Evolutionary conservation across 2,888 invertebrate genomes (phyloP).

Genomic region (Chesias legatella): DNA sequence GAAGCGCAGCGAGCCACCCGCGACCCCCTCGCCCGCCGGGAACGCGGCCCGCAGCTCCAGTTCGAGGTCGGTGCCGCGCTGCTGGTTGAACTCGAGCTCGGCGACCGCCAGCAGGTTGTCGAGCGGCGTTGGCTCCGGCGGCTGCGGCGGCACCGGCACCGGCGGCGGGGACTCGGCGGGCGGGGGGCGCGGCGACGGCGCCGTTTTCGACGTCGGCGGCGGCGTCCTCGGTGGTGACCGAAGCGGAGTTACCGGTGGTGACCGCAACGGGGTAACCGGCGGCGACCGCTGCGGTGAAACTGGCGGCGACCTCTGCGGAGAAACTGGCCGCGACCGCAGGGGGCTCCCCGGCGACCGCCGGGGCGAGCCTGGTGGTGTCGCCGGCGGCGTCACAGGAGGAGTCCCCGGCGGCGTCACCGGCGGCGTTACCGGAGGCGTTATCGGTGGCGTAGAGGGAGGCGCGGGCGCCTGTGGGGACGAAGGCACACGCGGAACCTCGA

Average conservation of each 20-base stretch:
- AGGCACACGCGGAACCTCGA: slow-evolving; percentile 68
- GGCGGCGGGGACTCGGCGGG: slow-evolving; percentile 19
- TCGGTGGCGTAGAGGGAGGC: slow-evolving; percentile 34
- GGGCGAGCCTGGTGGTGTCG: slow-evolving; percentile 33
- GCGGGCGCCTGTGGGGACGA: slow-evolving; percentile 35
- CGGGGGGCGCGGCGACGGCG: slow-evolving; percentile 34
- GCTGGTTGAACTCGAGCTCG: slow-evolving; percentile 83
- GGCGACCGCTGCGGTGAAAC: slow-evolving; percentile 43
- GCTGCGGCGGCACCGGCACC: slow-evolving; percentile 40
- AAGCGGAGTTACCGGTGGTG: slow-evolving; percentile 30
- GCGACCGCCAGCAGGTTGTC: slow-evolving; percentile 83
- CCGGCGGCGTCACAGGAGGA: slow-evolving; percentile 27
- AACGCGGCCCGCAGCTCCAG: slow-evolving; percentile 51
- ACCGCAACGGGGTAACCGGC: slow-evolving; percentile 34
- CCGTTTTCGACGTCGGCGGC: slow-evolving; percentile 28
- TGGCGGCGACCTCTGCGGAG: slow-evolving; percentile 75
- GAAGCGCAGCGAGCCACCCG: slow-evolving; percentile 66
- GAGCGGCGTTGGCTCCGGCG: slow-evolving; percentile 75
- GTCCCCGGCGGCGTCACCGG: slow-evolving; percentile 38
- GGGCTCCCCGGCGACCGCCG: slow-evolving; percentile 24
- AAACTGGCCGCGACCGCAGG: slow-evolving; percentile 35
- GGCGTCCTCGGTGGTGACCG: slow-evolving; percentile 38
- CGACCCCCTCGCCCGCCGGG: slow-evolving; percentile 58
- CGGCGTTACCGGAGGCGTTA: slow-evolving; percentile 30
- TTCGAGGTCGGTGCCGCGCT: slow-evolving; percentile 62